Evolutionary conservation across 2,888 invertebrate species (phyloP), one percentile per base, ranked within the genome.

Genomic region (Chorisops tibialis): DNA sequence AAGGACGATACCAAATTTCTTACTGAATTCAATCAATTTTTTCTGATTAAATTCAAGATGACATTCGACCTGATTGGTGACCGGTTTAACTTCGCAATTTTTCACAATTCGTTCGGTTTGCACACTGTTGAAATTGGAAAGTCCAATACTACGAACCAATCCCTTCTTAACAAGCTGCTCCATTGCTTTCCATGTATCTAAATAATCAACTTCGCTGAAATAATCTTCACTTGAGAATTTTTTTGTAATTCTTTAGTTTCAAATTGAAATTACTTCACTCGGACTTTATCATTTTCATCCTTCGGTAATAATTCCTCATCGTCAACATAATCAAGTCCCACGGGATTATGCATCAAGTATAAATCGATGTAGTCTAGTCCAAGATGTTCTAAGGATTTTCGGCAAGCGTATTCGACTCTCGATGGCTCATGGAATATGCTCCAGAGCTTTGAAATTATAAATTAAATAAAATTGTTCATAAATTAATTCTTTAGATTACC

Each of bases 271-370:
- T 12, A 54, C 38, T 14, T 18, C 18, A 51, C 1, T 14, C 5
- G 16, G 12, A 54, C 4, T 43, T 12, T 4, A 14, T 56, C 58
- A 30, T 61, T 22, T 16, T 18, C n/a, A 24, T 51, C 21, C 45
- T 45, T 48, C 19, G 61, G 64, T 24, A 22, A 47, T 48, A 22
- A 6, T n/a, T 14, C 30, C 14, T 45, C n/a, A 21, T 59, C 52
- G n/a, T 38, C 48, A 11, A 39, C 12, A 68, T 75, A 75, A 66
- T 74, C 74, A 65, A 74, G 76, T 18, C 72, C 89, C 68, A 88
- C 81, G 0, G 93, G 93, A 91, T 91, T 92, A 73, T 93, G 93
- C 16, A 93, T 88, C 6, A 93, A 81, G 72, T 91, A 93, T 9
- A 92, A 79, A 74, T 93, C 92, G 54, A 94, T 70, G 70, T 93